Conservation (phyloP, 2,113 vertebrate genomes). For the Oenanthe melanoleuca region DNA sequence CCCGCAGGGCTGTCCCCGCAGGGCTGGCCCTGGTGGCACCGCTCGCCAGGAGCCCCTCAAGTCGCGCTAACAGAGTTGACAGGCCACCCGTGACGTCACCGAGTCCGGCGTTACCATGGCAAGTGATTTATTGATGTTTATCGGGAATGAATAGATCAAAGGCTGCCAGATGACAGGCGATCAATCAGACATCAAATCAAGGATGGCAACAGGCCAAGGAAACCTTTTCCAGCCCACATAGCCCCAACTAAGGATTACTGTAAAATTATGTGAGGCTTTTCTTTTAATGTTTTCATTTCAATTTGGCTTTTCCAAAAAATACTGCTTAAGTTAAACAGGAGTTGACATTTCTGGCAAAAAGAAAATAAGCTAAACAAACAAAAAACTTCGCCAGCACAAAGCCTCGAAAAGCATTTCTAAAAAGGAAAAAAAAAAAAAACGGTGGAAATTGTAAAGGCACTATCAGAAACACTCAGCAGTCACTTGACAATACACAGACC, state of each 20-base stretch:
- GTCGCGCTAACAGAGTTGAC: constrained; percentile 77
- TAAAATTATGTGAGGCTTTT: constrained; percentile 81
- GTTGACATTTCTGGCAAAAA: constrained; percentile 56
- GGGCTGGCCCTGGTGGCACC: neutral
- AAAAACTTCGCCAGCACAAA: neutral
- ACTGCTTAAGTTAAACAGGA: constrained; percentile 64
- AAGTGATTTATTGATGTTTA: constrained; percentile 98
- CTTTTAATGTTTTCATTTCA: constrained; percentile 49
- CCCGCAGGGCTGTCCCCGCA: neutral
- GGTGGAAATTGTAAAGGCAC: constrained; percentile 37
- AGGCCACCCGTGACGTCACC: constrained; percentile 88
- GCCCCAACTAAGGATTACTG: constrained; percentile 77
- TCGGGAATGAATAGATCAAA: constrained; percentile 99
- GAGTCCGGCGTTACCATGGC: constrained; percentile 82
- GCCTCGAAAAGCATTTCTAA: constrained; percentile 51
- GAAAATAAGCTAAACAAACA: constrained; percentile 36
- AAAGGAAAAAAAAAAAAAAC: neutral
- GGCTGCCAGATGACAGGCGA: constrained; percentile 88
- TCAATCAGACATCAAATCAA: constrained; percentile 99
- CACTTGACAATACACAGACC: constrained; percentile 80
- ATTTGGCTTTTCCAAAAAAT: constrained; percentile 66
- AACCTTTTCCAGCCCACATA: constrained; percentile 84
- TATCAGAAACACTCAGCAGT: constrained; percentile 74
- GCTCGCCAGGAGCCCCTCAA: constrained; percentile 56
- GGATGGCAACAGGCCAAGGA: constrained; percentile 92